These are phyloP conservation scores for Daphoenositta chrysoptera DNA, from an alignment of 2,113 vertebrate species.

Conservation along the genomic window DNA sequence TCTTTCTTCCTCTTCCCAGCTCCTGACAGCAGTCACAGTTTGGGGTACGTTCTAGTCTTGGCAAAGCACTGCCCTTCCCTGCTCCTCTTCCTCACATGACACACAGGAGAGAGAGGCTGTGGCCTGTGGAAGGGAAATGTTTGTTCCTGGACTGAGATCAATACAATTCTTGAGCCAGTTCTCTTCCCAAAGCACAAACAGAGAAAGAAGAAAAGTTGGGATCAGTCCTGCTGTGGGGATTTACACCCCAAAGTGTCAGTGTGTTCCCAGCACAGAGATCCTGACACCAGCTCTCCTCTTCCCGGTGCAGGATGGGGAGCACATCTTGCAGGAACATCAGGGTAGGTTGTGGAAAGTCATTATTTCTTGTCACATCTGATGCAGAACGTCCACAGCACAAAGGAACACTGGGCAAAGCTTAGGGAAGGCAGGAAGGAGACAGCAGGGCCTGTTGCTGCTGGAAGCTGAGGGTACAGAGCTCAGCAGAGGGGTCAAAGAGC, in stretches of 20 bases:
- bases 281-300: neutral
- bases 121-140: neutral
- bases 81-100: neutral
- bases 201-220: neutral
- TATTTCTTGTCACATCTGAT: neutral
- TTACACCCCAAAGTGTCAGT: neutral
- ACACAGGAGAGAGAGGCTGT: neutral
- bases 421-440: neutral
- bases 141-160: neutral
- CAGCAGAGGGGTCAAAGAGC: neutral
- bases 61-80: neutral
- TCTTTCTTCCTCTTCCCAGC: neutral
- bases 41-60: neutral
- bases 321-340: neutral
- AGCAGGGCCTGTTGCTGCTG: neutral
- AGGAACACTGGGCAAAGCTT: neutral
- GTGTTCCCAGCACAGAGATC: neutral
- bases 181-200: neutral
- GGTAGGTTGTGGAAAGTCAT: neutral
- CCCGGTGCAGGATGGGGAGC: neutral
- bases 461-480: neutral
- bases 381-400: neutral
- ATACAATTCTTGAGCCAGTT: neutral
- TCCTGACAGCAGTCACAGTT: neutral
- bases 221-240: neutral